Conservation (phyloP, 2,113 vertebrate genomes). For the Entomyzon cyanotis region DNA sequence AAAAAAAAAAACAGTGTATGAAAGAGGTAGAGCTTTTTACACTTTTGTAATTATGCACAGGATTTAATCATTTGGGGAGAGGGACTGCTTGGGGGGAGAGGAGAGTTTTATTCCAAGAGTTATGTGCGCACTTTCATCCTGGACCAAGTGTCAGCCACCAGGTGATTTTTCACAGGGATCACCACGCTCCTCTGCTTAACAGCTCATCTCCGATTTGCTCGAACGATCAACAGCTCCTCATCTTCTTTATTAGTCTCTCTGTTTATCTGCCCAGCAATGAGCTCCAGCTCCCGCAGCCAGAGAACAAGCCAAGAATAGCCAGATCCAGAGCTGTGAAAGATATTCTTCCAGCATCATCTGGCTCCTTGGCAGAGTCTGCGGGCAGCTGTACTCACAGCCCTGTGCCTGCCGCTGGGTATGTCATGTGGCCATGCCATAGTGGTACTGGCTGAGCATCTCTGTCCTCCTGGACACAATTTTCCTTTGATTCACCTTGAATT, state of each 20-base stretch:
- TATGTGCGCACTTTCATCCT: neutral
- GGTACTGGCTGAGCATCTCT: constrained; percentile 1
- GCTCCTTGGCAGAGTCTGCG: constrained; percentile 36
- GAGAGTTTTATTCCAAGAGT: neutral
- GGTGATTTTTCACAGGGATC: constrained; percentile 14
- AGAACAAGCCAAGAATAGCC: constrained; percentile 48
- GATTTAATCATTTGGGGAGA: constrained; percentile 15
- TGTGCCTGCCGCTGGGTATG: constrained; percentile 26
- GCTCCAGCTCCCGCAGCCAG: constrained; percentile 15
- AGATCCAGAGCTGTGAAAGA: constrained; percentile 59
- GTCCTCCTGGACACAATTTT: constrained; percentile 60
- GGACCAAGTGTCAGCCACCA: constrained; percentile 13
- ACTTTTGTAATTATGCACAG: constrained; percentile 29
- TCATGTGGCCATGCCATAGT: neutral
- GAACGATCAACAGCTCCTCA: neutral
- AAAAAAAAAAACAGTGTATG: constrained; percentile 13
- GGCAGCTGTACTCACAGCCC: constrained; percentile 51
- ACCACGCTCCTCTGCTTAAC: neutral
- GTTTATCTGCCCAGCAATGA: constrained; percentile 55
- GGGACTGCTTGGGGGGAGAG: neutral
- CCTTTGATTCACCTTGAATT: constrained; percentile 73
- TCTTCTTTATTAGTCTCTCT: constrained; percentile 45
- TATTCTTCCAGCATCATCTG: constrained; percentile 53
- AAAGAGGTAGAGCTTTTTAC: constrained; percentile 25
- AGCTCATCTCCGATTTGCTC: constrained; percentile 14